phyloP scores from a whole-genome alignment of 2,113 vertebrate genomes.

The Colistium nudipinnis region DNA sequence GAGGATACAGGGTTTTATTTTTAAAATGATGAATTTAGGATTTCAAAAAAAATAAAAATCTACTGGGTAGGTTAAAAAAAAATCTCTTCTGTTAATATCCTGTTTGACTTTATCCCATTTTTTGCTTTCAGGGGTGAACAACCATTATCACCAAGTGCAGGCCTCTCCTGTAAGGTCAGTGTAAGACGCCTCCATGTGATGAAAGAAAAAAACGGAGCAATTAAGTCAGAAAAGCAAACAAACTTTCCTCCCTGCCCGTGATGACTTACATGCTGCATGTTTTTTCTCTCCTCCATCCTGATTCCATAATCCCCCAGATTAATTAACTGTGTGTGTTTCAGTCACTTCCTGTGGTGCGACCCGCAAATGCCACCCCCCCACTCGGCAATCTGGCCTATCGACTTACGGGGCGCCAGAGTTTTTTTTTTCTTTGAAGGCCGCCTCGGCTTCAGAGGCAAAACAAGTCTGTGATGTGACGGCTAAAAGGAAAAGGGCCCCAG shows the following conservation, averaged over 20 bases:
- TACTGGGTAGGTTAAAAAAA: background rate
- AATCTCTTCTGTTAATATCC: conserved; percentile 33
- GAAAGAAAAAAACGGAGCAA: conserved; percentile 4
- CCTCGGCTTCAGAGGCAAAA: conserved; percentile 62
- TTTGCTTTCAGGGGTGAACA: background rate
- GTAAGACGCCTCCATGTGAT: background rate
- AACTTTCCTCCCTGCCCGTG: conserved; percentile 17
- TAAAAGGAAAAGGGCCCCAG: conserved; percentile 60
- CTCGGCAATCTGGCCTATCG: conserved; percentile 74
- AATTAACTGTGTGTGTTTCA: conserved; percentile 67
- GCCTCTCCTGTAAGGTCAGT: background rate
- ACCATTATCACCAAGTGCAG: background rate
- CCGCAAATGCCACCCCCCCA: conserved; percentile 56
- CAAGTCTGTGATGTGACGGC: conserved; percentile 66
- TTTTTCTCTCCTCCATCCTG: conserved; percentile 41
- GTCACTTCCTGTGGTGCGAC: conserved; percentile 67
- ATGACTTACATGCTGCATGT: conserved; percentile 28
- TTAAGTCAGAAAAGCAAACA: conserved; percentile 33
- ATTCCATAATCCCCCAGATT: conserved; percentile 69
- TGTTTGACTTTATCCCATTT: background rate
- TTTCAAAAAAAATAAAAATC: conserved; percentile 2
- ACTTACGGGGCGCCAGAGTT: conserved; percentile 66
- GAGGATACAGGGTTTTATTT: conserved; percentile 10
- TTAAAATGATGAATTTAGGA: background rate
- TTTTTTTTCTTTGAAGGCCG: conserved; percentile 70